Evolutionary conservation across 2,797 vertebrate genomes (phyloP).

Genomic region (Psittacula derbiana): DNA sequence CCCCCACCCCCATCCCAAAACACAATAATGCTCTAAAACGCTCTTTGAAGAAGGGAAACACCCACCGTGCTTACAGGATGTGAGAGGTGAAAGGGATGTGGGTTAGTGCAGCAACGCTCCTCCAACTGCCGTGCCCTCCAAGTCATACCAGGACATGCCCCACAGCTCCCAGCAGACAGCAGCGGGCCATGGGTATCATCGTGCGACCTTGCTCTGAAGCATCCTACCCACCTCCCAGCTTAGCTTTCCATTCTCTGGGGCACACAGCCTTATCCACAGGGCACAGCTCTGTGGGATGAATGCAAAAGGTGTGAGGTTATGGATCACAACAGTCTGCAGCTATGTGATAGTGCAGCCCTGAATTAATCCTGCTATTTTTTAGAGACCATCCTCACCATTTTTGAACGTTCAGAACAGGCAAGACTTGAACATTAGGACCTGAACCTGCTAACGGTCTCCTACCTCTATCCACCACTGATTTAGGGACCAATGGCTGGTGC

Average conservation of each 20-base stretch:
- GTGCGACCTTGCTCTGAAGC: not conserved
- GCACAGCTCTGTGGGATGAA: not conserved
- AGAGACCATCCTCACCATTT: not conserved
- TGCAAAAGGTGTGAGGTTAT: not conserved
- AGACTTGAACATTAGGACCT: not conserved
- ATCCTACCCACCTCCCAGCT: not conserved
- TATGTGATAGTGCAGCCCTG: not conserved
- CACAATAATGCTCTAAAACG: not conserved
- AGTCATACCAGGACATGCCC: fast-evolving
- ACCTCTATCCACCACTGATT: not conserved
- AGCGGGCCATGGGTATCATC: fast-evolving
- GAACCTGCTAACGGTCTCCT: not conserved
- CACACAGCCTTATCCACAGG: not conserved
- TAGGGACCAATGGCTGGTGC: not conserved
- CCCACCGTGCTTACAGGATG: not conserved
- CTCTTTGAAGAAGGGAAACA: constrained; percentile 8
- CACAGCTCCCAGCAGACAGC: not conserved
- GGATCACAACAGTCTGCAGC: not conserved
- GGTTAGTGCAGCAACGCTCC: not conserved
- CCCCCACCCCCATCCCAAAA: not conserved
- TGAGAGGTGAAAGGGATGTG: not conserved
- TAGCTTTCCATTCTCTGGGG: not conserved
- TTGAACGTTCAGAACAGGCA: not conserved
- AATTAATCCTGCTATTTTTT: not conserved
- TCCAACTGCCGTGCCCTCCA: fast-evolving